phyloP scores from a whole-genome alignment of 2,113 vertebrate species.

The Percina caprodes region DNA sequence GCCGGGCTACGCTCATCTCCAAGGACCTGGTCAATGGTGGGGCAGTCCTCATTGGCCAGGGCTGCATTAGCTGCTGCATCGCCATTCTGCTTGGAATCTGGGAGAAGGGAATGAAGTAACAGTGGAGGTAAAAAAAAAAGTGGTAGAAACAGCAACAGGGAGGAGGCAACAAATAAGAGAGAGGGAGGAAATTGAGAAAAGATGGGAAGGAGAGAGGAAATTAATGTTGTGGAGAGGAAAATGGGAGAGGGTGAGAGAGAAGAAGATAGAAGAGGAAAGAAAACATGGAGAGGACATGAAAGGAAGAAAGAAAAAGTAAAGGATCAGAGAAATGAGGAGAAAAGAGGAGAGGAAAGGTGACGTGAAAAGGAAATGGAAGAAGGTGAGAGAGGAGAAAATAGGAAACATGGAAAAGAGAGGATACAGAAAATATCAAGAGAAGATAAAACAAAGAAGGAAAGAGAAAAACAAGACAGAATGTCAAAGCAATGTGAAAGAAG shows the following conservation, averaged over 20 bases:
- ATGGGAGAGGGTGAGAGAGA: too few relatives aligned
- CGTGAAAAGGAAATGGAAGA: neutral
- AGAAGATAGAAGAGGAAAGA: neutral
- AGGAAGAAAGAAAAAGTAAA: neutral
- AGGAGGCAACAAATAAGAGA: neutral
- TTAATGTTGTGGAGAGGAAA: neutral
- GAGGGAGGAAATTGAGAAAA: neutral
- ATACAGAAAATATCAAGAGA: neutral
- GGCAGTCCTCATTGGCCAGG: slow-evolving; percentile 99
- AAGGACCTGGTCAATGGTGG: slow-evolving; percentile 98
- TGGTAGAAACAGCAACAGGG: neutral
- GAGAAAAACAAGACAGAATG: neutral
- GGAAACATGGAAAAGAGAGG: neutral
- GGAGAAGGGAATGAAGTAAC: neutral
- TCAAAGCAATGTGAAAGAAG: neutral
- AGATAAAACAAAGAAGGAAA: neutral
- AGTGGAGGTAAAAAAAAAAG: neutral
- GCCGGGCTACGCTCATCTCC: slow-evolving; percentile 95
- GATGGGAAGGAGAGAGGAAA: neutral
- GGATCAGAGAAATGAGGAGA: neutral
- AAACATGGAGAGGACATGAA: neutral
- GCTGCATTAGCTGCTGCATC: slow-evolving; percentile 96
- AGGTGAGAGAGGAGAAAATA: neutral
- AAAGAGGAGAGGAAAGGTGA: neutral
- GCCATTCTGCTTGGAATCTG: slow-evolving; percentile 98